Conservation (phyloP, 2,113 vertebrate species). For the Vicugna pacos region DNA sequence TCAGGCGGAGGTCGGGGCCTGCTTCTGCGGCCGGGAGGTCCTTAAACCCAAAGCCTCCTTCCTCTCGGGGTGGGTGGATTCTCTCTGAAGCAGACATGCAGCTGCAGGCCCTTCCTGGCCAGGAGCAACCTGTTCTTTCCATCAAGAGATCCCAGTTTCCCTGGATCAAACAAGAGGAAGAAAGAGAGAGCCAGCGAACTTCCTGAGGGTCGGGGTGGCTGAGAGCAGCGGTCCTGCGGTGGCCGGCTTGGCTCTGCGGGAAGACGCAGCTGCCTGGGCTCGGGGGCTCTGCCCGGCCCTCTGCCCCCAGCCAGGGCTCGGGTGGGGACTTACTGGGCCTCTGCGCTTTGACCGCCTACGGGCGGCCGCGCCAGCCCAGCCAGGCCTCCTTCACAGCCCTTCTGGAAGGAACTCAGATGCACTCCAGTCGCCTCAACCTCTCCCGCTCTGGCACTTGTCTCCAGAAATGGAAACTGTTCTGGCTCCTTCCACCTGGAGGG, state of each 20-base stretch:
- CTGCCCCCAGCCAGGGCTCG: not conserved
- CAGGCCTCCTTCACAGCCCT: not conserved
- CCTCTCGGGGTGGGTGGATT: not conserved
- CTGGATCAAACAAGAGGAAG: constrained; percentile 56
- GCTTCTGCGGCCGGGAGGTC: not conserved
- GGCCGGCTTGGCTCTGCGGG: not conserved
- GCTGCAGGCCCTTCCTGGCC: constrained; percentile 56
- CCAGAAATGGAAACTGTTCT: not conserved
- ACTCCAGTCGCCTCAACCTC: constrained; percentile 11
- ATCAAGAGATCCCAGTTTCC: constrained; percentile 44
- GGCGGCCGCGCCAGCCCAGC: not conserved
- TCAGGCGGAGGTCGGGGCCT: not conserved
- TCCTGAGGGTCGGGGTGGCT: not conserved
- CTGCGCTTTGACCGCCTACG: not conserved
- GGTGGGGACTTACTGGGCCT: not conserved
- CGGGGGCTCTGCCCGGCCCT: not conserved
- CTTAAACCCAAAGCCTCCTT: not conserved
- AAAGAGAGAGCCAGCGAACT: not conserved
- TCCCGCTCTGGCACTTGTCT: not conserved
- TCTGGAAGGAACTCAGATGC: constrained; percentile 58
- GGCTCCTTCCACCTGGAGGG: not conserved
- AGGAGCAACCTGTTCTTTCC: constrained; percentile 71
- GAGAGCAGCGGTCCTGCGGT: not conserved
- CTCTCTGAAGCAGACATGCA: constrained; percentile 15
- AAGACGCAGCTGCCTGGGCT: not conserved